These are phyloP conservation scores for Myopa testacea DNA, from an alignment of 2,888 invertebrate species.

Conservation along the genomic window DNA sequence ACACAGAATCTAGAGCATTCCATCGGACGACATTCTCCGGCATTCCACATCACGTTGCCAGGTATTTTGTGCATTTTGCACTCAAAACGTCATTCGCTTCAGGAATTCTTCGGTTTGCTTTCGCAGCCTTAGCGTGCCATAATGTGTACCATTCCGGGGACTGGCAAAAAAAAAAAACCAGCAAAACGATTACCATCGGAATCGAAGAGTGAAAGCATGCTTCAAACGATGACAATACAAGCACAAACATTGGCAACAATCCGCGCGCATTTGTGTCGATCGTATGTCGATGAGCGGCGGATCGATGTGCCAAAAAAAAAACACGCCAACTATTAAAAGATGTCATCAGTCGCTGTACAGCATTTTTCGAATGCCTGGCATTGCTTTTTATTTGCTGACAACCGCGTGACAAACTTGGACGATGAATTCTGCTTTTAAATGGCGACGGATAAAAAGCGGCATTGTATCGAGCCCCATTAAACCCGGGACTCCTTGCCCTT, in stretches of 20 bases:
- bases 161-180: not conserved
- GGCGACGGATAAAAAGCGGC: too few species aligned
- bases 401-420: not conserved
- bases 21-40: too few species aligned
- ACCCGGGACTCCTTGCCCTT: too few species aligned
- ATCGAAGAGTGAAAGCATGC: not conserved
- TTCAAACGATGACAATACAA: not conserved
- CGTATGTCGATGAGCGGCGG: not conserved
- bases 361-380: conserved; percentile 5
- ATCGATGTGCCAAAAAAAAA: not conserved
- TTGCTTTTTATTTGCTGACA: not conserved
- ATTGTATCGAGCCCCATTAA: too few species aligned
- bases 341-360: conserved; percentile 1
- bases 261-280: not conserved
- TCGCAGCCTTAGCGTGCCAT: conserved; percentile 1
- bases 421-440: not conserved
- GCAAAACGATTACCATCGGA: not conserved
- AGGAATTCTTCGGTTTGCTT: not conserved
- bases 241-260: not conserved
- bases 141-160: not conserved
- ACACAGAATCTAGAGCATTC: not conserved
- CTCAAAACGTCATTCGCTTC: not conserved
- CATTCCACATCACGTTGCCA: not conserved
- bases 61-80: not conserved
- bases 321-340: not conserved